These are phyloP conservation scores for Hemitrygon akajei DNA, from an alignment of 2,797 vertebrate genomes.

Conservation along the genomic window DNA sequence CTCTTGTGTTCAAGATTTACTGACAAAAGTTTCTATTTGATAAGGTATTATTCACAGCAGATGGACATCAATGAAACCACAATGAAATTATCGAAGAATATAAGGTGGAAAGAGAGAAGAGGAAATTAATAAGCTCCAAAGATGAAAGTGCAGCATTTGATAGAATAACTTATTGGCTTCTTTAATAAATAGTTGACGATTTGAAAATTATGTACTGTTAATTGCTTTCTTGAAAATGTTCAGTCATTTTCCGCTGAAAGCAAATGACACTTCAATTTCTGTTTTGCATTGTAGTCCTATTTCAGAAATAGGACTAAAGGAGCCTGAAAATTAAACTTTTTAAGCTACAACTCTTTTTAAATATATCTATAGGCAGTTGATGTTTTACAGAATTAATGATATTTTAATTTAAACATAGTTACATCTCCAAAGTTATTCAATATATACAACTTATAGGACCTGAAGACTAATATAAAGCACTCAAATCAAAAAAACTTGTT, in stretches of 20 bases:
- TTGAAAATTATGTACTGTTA: background rate
- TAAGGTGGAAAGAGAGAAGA: background rate
- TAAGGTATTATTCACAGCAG: background rate
- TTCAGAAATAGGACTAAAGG: background rate
- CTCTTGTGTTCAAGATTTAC: too few relatives aligned
- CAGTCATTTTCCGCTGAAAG: too few relatives aligned
- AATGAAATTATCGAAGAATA: background rate
- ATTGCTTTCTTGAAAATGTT: background rate
- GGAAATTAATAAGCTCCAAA: background rate
- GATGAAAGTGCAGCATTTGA: background rate
- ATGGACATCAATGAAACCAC: background rate
- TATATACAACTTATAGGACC: background rate
- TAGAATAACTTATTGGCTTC: background rate
- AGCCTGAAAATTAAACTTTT: background rate
- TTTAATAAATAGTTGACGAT: background rate
- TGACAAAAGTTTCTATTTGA: background rate
- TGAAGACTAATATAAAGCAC: background rate
- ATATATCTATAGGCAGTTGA: background rate
- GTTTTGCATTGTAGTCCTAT: background rate
- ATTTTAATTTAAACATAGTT: background rate
- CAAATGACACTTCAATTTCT: background rate
- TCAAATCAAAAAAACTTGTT: background rate
- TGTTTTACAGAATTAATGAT: background rate
- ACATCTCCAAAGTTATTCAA: background rate
- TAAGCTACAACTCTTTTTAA: background rate